Conservation (phyloP, 2,797 vertebrate genomes). For the Myotis findleyi region DNA sequence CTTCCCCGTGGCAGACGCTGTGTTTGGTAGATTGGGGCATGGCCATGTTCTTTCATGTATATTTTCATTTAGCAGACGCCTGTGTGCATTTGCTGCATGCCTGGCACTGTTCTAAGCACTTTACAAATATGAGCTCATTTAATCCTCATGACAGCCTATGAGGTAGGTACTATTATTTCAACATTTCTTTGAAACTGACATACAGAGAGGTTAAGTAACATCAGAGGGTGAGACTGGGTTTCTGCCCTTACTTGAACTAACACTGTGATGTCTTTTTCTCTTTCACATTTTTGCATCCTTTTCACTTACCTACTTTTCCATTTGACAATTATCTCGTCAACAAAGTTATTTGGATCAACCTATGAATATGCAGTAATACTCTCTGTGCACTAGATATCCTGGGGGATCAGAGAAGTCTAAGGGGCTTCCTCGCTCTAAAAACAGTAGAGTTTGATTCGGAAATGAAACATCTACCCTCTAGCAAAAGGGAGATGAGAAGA, state of each 20-base stretch:
- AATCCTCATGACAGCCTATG: slow-evolving; percentile 3
- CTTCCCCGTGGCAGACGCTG: background rate
- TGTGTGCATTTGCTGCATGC: background rate
- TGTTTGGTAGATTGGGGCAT: background rate
- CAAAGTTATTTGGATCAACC: background rate
- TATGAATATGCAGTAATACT: background rate
- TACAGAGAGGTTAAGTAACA: background rate
- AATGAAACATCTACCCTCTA: background rate
- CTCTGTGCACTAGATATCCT: background rate
- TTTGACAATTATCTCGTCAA: background rate
- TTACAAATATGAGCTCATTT: background rate
- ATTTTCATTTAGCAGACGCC: slow-evolving; percentile 58
- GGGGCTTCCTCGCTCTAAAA: background rate
- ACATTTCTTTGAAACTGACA: background rate
- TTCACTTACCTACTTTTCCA: background rate
- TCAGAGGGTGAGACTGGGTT: background rate
- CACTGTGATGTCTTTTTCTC: background rate
- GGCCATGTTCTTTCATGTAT: background rate
- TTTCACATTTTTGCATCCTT: background rate
- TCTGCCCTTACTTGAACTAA: background rate
- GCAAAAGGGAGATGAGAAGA: background rate
- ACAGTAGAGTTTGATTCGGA: background rate
- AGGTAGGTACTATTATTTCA: background rate
- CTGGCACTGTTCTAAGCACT: background rate
- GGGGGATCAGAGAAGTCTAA: background rate